These are phyloP conservation scores for Drosophila sucinea DNA, from an alignment of 1,140 invertebrate species.

Conservation along the genomic window DNA sequence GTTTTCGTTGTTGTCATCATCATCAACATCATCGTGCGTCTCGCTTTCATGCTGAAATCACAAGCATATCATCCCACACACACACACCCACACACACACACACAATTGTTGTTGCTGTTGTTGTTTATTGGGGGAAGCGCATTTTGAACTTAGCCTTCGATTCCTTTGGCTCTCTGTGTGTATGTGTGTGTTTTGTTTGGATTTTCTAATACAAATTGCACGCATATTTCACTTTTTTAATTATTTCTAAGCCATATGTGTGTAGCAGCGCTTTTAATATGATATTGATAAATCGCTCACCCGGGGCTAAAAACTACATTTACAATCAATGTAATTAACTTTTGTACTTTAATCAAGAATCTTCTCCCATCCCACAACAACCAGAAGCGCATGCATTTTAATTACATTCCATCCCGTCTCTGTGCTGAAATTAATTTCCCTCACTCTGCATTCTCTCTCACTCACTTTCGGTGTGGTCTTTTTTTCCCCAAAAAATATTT, in stretches of 20 bases:
- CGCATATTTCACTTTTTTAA: slow-evolving; percentile 16
- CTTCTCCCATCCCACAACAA: too few species aligned
- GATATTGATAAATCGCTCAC: slow-evolving; percentile 1
- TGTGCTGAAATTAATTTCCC: slow-evolving; percentile 4
- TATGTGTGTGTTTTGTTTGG: neutral
- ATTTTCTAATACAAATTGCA: slow-evolving; percentile 12
- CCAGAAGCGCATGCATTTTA: slow-evolving; percentile 3
- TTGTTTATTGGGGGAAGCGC: neutral
- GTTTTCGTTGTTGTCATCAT: slow-evolving; percentile 51
- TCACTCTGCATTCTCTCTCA: neutral
- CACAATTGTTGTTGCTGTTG: neutral
- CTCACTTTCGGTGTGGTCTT: neutral
- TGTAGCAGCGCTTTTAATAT: neutral
- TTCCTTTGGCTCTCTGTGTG: neutral
- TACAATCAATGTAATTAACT: slow-evolving; percentile 19
- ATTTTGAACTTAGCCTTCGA: slow-evolving; percentile 8
- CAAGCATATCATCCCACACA: slow-evolving; percentile 67
- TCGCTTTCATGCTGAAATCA: slow-evolving; percentile 72
- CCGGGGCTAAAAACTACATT: neutral
- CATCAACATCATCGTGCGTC: slow-evolving; percentile 80
- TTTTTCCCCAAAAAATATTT: slow-evolving; percentile 1
- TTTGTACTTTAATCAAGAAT: slow-evolving; percentile 15
- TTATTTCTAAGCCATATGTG: neutral
- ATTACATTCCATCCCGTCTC: slow-evolving; percentile 3
- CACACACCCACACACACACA: neutral